Conservation (phyloP, 2,113 vertebrate species). For the Bolborhynchus lineola region DNA sequence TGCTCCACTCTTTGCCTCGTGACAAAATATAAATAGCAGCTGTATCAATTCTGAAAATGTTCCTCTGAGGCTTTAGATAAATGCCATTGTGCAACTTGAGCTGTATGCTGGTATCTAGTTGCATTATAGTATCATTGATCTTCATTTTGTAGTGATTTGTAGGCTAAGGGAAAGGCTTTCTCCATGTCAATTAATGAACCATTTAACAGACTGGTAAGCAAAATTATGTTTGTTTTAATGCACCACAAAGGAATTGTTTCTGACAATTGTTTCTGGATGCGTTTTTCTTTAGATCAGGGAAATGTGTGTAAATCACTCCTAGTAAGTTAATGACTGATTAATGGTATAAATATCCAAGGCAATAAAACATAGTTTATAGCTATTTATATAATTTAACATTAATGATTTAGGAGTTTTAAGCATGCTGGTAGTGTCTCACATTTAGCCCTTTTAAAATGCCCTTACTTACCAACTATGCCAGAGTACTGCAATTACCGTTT, state of each 20-base stretch:
- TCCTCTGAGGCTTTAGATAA: not conserved
- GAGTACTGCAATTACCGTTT: not conserved
- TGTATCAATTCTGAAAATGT: not conserved
- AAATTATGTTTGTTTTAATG: not conserved
- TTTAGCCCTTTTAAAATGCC: not conserved
- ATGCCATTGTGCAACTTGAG: not conserved
- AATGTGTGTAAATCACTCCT: not conserved
- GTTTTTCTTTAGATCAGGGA: not conserved
- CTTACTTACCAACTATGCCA: not conserved
- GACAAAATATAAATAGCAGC: not conserved
- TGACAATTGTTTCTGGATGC: not conserved
- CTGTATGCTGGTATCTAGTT: not conserved
- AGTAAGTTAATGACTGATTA: not conserved
- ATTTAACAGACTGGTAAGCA: not conserved
- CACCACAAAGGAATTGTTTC: not conserved
- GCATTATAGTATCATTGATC: not conserved
- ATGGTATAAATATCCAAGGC: not conserved
- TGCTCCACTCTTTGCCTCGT: not conserved
- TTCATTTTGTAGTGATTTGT: not conserved
- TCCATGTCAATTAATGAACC: not conserved
- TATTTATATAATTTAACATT: not conserved
- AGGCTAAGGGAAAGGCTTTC: not conserved
- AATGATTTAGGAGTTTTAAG: not conserved
- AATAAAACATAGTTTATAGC: not conserved
- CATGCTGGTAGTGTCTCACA: fast-evolving